Evolutionary conservation across 2,113 vertebrate species (phyloP).

Genomic region (Forbesichthys agassizii): DNA sequence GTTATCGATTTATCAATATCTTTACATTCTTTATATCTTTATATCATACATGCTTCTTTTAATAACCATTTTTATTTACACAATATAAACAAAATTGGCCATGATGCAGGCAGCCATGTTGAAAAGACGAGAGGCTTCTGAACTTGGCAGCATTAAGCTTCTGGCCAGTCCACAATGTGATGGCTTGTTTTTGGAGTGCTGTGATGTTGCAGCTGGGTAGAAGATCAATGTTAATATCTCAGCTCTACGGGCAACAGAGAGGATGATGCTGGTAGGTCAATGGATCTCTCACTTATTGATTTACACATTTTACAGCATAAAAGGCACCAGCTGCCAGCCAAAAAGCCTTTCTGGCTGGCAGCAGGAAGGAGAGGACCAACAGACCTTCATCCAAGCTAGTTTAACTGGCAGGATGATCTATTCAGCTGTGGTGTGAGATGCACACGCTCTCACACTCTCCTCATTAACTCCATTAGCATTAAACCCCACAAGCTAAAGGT

Average conservation of each 20-base stretch:
- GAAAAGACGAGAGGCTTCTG: slow-evolving; percentile 2
- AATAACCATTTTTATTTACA: not conserved
- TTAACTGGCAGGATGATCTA: slow-evolving; percentile 52
- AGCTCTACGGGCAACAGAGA: slow-evolving; percentile 46
- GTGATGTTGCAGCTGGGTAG: slow-evolving; percentile 38
- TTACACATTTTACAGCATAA: slow-evolving; percentile 62
- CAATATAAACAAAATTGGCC: not conserved
- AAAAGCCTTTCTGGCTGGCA: slow-evolving; percentile 53
- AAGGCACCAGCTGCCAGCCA: slow-evolving; percentile 53
- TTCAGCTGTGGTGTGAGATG: slow-evolving; percentile 24
- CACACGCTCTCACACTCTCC: slow-evolving; percentile 17
- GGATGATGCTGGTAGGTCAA: slow-evolving; percentile 59
- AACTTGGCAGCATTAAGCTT: slow-evolving; percentile 18
- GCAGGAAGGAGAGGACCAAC: slow-evolving; percentile 15
- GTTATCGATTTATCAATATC: not conserved
- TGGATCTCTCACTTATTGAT: slow-evolving; percentile 66
- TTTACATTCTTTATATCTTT: too few relatives aligned
- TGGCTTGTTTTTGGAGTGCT: slow-evolving; percentile 46
- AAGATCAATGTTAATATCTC: slow-evolving; percentile 68
- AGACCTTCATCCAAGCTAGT: slow-evolving; percentile 23
- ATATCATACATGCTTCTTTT: too few relatives aligned
- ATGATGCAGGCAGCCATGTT: not conserved
- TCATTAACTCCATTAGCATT: slow-evolving; percentile 19
- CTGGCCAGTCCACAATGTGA: slow-evolving; percentile 26
- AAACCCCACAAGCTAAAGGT: too few relatives aligned